Evolutionary conservation across 2,888 invertebrate genomes (phyloP).

Genomic region (Leptura quadrifasciata): DNA sequence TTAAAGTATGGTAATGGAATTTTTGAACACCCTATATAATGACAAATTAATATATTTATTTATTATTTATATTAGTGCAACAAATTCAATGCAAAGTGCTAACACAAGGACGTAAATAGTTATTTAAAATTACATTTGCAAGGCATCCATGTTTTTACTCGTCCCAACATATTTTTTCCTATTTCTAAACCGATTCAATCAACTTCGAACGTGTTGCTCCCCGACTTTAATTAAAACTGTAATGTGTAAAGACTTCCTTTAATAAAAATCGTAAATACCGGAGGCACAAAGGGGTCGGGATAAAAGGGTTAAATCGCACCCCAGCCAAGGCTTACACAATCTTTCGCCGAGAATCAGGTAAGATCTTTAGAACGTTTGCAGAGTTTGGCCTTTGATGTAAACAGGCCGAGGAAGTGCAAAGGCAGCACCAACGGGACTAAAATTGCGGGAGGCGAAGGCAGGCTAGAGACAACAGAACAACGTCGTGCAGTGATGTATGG

Average conservation of each 20-base stretch:
- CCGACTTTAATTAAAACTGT: constrained; percentile 28
- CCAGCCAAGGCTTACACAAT: constrained; percentile 42
- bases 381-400: constrained; percentile 49
- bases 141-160: no score
- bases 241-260: constrained; percentile 43
- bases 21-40: no score
- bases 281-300: constrained; percentile 46
- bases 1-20: no score
- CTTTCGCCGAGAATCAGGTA: constrained; percentile 47
- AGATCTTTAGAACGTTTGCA: constrained; percentile 39
- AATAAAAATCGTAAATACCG: constrained; percentile 48
- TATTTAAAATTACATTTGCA: no score
- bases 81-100: no score
- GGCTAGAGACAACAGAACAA: constrained; percentile 43
- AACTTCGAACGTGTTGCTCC: neutral
- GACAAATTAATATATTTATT: no score
- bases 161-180: no score
- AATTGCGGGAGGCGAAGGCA: constrained; percentile 25
- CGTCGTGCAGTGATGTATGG: constrained; percentile 50
- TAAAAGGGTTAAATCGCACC: constrained; percentile 48
- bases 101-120: no score
- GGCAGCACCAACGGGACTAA: constrained; percentile 33
- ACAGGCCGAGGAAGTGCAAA: constrained; percentile 32
- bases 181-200: no score
- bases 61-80: no score